A percentile compares a stretch with the other conserved stretches of the same genome.
phyloP scores from a whole-genome alignment of 92 coral and sea anemone genomes.

The Scolanthus callimorphus region DNA sequence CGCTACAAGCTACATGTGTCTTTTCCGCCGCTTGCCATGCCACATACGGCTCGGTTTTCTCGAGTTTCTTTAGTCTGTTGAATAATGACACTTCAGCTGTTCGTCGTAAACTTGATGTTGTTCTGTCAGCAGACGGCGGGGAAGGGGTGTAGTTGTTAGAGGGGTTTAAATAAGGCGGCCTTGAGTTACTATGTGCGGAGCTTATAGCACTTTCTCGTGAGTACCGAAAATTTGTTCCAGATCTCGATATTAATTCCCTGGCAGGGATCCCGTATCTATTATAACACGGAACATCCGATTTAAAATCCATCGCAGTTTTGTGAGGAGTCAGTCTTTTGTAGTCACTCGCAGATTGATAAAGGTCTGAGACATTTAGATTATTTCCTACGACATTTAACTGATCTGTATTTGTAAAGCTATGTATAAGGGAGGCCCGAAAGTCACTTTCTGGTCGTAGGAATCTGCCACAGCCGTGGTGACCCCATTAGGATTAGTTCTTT shows the following conservation, averaged over 20 bases:
- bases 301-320: background rate
- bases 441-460: conserved; percentile 4
- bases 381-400: conserved; percentile 4
- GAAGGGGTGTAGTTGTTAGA: background rate
- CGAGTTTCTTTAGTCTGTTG: conserved; percentile 18
- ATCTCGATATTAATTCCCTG: conserved; percentile 18
- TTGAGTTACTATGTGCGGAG: background rate
- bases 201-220: background rate
- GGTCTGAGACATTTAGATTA: conserved; percentile 14
- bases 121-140: background rate
- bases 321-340: background rate
- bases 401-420: background rate
- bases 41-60: conserved; percentile 25
- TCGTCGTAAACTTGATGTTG: conserved; percentile 15
- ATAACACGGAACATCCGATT: background rate
- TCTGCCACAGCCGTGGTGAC: too few species aligned
- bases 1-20: background rate
- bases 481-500: too few species aligned
- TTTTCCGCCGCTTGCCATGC: conserved; percentile 32
- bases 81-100: conserved; percentile 21
- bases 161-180: background rate
- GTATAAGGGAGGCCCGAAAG: background rate
- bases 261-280: conserved; percentile 9
- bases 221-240: conserved; percentile 5
- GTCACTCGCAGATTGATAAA: conserved; percentile 17